Evolutionary conservation across 2,113 vertebrate genomes (phyloP).

Genomic region (Rhegmatorhina hoffmannsi): DNA sequence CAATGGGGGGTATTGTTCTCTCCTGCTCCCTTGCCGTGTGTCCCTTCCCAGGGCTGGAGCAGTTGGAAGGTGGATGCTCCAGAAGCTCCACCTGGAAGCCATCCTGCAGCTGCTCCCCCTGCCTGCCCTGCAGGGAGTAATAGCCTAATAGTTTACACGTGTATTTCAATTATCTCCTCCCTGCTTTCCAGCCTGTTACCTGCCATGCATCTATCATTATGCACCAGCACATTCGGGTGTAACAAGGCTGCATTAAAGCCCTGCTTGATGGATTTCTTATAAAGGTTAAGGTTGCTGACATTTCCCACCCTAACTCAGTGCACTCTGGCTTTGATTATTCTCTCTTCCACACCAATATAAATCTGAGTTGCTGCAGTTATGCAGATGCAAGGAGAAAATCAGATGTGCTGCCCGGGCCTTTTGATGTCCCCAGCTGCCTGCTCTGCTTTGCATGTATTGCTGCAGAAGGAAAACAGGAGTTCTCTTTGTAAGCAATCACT

Average conservation of each 20-base stretch:
- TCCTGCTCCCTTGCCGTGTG: neutral
- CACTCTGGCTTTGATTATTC: neutral
- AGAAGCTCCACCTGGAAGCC: slow-evolving; percentile 45
- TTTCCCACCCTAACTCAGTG: neutral
- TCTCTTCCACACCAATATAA: neutral
- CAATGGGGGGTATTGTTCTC: neutral
- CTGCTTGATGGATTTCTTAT: neutral
- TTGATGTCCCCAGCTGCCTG: slow-evolving; percentile 50
- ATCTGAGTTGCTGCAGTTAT: neutral
- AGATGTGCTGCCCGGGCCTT: neutral
- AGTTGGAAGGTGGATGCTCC: neutral
- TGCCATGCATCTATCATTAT: neutral
- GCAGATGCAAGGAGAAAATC: slow-evolving; percentile 22
- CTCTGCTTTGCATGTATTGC: neutral
- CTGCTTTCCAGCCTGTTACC: neutral
- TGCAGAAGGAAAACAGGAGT: slow-evolving; percentile 47
- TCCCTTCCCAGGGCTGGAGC: neutral
- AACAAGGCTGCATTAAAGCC: slow-evolving; percentile 5
- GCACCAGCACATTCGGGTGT: neutral
- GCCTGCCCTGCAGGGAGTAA: neutral
- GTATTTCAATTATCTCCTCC: slow-evolving; percentile 38
- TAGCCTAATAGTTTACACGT: slow-evolving; percentile 32
- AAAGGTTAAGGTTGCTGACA: slow-evolving; percentile 20
- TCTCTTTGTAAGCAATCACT: slow-evolving; percentile 18
- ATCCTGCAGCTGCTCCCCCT: neutral